Base-by-base conservation (phyloP, 2,888 invertebrate genomes). In the Drosophila suboccidentalis region DNA sequence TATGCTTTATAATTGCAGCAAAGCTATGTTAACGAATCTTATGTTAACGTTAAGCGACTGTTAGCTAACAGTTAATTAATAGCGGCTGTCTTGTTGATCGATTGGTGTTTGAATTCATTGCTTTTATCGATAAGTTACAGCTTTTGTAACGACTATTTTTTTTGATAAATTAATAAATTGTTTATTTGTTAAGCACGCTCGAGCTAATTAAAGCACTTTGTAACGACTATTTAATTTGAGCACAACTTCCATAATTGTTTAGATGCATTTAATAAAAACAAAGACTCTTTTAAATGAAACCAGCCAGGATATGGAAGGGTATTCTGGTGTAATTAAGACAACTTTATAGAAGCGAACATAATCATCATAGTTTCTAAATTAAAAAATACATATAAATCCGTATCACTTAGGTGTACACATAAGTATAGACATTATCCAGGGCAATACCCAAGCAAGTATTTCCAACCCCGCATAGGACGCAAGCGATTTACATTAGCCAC, bases 321-420 rank as follows among this genome's bases (percentile, higher is more conserved):
- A 10, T 38, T 38, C 26, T 22, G 36, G n/a, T 29, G 17, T 32
- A 43, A 19, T 41, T 17, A 26, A 60, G 32, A 8, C 43, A 53
- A 36, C 1, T n/a, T 53, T 22, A 39, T 19, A 10, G 32, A 29
- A 34, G 38, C 22, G 44, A 22, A 54, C 26, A 32, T 36, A n/a
- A 57, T 46, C 9, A 44, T 32, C 43, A 36, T 26, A 46, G 11
- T 39, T 47, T 17, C 58, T 58, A 58, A 26, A 36, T 34, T 62
- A 55, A 65, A 61, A 53, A 50, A 47, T 51, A 66, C n/a, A 64
- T 46, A 43, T 59, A 71, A 60, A 63, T 63, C 57, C 55, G 53
- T 60, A 69, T 69, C n/a, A 69, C 53, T 53, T 54, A 77, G 17
- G 9, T 13, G 43, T 59, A 69, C 22, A 58, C 29, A 64, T 36